phyloP scores from a whole-genome alignment of 1,140 invertebrate species.

The Sarcophaga peregrina region DNA sequence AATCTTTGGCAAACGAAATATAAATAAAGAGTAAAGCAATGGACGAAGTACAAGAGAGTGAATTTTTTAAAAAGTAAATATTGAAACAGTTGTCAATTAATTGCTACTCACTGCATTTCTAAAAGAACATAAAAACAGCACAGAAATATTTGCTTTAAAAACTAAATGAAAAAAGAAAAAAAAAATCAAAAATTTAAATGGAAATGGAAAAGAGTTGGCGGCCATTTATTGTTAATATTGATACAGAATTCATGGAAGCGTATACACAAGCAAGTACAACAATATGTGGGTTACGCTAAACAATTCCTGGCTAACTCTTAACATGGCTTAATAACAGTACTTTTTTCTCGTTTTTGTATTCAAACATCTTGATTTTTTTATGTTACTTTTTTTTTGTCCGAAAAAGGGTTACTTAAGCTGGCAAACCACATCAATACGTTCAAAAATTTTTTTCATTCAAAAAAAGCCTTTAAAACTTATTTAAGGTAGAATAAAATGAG shows the following conservation, averaged over 20 bases:
- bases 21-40: neutral
- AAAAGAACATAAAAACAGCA: conserved; percentile 4
- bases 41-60: neutral
- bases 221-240: neutral
- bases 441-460: neutral
- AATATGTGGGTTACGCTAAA: conserved; percentile 1
- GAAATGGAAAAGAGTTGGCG: conserved; percentile 21
- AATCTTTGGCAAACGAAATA: too few species aligned
- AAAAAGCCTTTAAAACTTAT: neutral
- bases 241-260: conserved; percentile 13
- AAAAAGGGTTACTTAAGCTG: neutral
- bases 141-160: too few species aligned
- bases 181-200: conserved; percentile 8
- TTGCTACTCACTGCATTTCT: neutral
- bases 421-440: conserved; percentile 6
- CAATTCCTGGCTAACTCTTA: neutral
- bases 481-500: neutral
- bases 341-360: too few species aligned
- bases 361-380: too few species aligned
- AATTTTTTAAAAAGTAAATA: conserved; percentile 36
- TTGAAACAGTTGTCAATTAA: conserved; percentile 34
- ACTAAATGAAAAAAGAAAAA: too few species aligned
- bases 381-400: too few species aligned
- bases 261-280: conserved; percentile 26
- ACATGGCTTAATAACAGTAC: too few species aligned